A percentile compares a stretch with the other conserved stretches of the same genome.
Conservation (phyloP, 2,888 invertebrate genomes). For the Argyresthia albistria region DNA sequence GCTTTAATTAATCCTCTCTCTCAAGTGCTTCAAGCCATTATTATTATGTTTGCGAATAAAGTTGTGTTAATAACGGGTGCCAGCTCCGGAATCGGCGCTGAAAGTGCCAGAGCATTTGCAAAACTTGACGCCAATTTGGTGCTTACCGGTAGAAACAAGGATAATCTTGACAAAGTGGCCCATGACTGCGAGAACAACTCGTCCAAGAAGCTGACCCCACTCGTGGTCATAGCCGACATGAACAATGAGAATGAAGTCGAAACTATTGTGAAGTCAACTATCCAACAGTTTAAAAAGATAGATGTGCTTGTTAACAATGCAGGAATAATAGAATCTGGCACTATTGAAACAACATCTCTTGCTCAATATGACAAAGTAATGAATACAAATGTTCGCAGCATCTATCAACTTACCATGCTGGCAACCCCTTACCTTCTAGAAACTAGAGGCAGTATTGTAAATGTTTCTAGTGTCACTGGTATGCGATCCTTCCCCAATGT, state of each 20-base stretch:
- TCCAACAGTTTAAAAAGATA: slow-evolving; percentile 77
- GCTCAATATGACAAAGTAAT: slow-evolving; percentile 90
- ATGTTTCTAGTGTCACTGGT: slow-evolving; percentile 94
- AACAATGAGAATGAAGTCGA: slow-evolving; percentile 78
- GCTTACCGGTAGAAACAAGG: slow-evolving; percentile 78
- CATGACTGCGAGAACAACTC: slow-evolving; percentile 63
- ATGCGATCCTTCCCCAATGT: slow-evolving; percentile 89
- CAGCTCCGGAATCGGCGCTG: slow-evolving; percentile 83
- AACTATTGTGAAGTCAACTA: slow-evolving; percentile 76
- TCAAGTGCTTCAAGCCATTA: slow-evolving; percentile 27
- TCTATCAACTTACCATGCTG: slow-evolving; percentile 85
- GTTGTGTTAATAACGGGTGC: slow-evolving; percentile 78
- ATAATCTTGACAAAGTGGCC: slow-evolving; percentile 76
- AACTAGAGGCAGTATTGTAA: slow-evolving; percentile 89
- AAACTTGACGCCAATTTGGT: slow-evolving; percentile 75
- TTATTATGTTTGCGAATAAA: slow-evolving; percentile 72
- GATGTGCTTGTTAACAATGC: slow-evolving; percentile 91
- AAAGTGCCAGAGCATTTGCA: slow-evolving; percentile 78
- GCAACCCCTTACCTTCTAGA: slow-evolving; percentile 86
- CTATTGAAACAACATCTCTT: slow-evolving; percentile 85
- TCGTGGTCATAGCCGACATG: slow-evolving; percentile 75
- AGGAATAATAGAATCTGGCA: slow-evolving; percentile 84
- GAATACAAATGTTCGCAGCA: slow-evolving; percentile 86
- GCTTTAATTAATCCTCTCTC: no score
- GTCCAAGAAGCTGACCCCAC: slow-evolving; percentile 48